A percentile compares a stretch with the other conserved stretches of the same genome.
Conservation (phyloP, 92 coral and sea anemone genomes). For the Palythoa caribaeorum region DNA sequence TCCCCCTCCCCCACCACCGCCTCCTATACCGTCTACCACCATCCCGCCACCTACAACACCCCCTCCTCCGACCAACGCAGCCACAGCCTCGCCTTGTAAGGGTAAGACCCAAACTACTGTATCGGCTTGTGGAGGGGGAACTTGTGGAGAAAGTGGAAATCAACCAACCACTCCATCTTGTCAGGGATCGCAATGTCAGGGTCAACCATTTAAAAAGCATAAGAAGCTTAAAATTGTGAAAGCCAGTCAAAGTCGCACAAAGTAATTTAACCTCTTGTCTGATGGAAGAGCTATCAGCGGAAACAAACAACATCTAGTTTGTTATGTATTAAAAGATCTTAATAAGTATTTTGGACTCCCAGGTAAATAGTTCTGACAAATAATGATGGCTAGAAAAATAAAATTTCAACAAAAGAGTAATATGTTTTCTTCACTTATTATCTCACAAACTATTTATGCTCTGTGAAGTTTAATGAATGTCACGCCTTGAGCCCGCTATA, state of each 20-base stretch:
- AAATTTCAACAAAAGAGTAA: no score
- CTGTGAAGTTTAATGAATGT: no score
- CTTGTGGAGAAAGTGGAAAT: background rate
- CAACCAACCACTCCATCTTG: conserved; percentile 7
- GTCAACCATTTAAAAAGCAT: conserved; percentile 6
- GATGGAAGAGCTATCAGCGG: background rate
- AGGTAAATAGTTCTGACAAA: no score
- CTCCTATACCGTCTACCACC: background rate
- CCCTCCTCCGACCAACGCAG: background rate
- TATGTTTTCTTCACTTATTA: no score
- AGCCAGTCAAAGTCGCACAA: background rate
- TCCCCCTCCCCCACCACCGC: background rate
- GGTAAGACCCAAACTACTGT: conserved; percentile 6
- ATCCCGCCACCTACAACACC: background rate
- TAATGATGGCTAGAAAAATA: no score
- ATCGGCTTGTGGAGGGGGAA: conserved; percentile 21
- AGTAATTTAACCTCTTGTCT: background rate
- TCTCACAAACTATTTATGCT: no score
- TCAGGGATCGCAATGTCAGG: conserved; percentile 25
- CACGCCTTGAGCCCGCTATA: no score
- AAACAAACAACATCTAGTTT: background rate
- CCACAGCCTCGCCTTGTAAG: conserved; percentile 18
- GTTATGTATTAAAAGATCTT: background rate
- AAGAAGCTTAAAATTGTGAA: background rate
- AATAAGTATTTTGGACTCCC: background rate